These are phyloP conservation scores for Echinarachnius parma DNA, from an alignment of 53 echinoderm and acorn worm genomes.

Conservation along the genomic window DNA sequence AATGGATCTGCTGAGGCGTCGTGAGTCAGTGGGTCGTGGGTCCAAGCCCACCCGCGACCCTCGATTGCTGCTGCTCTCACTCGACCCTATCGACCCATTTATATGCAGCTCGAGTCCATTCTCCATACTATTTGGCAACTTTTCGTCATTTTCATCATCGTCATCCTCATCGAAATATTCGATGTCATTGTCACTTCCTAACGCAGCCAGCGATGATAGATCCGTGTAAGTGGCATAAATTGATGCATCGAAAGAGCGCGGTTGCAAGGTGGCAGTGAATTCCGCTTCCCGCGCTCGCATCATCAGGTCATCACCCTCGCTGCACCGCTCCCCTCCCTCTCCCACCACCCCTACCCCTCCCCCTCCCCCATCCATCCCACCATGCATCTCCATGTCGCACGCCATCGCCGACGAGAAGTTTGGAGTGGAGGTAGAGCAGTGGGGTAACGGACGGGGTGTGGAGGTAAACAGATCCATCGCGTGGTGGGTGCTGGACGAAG, in stretches of 20 bases:
- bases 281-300: slow-evolving; percentile 56
- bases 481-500: slow-evolving; percentile 28
- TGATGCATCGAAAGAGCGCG: slow-evolving; percentile 67
- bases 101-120: slow-evolving; percentile 10
- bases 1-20: slow-evolving; percentile 30
- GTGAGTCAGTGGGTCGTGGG: slow-evolving; percentile 30
- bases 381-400: slow-evolving; percentile 9
- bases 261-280: slow-evolving; percentile 55
- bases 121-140: background rate
- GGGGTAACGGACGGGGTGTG: slow-evolving; percentile 18
- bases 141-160: slow-evolving; percentile 10
- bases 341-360: background rate
- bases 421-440: background rate
- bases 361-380: background rate
- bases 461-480: slow-evolving; percentile 63
- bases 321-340: slow-evolving; percentile 1
- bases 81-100: slow-evolving; percentile 26
- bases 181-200: slow-evolving; percentile 1
- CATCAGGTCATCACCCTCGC: slow-evolving; percentile 20
- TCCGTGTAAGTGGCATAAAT: slow-evolving; percentile 83
- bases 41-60: slow-evolving; percentile 16
- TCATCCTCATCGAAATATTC: slow-evolving; percentile 6
- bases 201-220: slow-evolving; percentile 52
- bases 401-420: background rate
- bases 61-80: slow-evolving; percentile 18